Conservation (phyloP, 2,888 invertebrate genomes). For the Oligia fasciuncula region DNA sequence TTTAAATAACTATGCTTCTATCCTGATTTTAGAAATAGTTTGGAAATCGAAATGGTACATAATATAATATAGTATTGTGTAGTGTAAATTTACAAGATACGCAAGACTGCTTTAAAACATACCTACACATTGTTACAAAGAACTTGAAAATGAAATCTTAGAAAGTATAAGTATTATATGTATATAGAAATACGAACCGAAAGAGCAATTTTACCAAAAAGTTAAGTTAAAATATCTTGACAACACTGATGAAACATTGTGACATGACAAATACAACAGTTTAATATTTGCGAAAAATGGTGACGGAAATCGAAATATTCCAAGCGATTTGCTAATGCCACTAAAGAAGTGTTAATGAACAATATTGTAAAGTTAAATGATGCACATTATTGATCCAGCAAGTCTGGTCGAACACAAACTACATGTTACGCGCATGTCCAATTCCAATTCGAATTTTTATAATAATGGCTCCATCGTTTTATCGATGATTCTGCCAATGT, state of each 20-base stretch:
- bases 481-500: too few relatives aligned
- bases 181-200: conserved; percentile 25
- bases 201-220: conserved; percentile 13
- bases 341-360: conserved; percentile 29
- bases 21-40: conserved; percentile 11
- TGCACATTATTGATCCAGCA: conserved; percentile 19
- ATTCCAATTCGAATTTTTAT: too few relatives aligned
- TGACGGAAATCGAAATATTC: conserved; percentile 16
- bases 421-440: conserved; percentile 18
- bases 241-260: conserved; percentile 19
- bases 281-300: conserved; percentile 23
- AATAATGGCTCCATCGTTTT: too few relatives aligned
- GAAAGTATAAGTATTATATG: neutral
- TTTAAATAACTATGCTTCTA: conserved; percentile 16
- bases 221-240: neutral
- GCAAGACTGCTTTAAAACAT: conserved; percentile 19
- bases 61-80: neutral
- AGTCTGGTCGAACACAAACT: conserved; percentile 32
- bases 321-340: conserved; percentile 34
- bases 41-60: conserved; percentile 6
- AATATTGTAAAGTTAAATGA: conserved; percentile 27
- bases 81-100: conserved; percentile 6
- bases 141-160: conserved; percentile 15
- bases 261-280: conserved; percentile 33
- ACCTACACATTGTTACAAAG: too few relatives aligned